Conservation (phyloP, 2,113 vertebrate genomes). For the Hyperopisus bebe region DNA sequence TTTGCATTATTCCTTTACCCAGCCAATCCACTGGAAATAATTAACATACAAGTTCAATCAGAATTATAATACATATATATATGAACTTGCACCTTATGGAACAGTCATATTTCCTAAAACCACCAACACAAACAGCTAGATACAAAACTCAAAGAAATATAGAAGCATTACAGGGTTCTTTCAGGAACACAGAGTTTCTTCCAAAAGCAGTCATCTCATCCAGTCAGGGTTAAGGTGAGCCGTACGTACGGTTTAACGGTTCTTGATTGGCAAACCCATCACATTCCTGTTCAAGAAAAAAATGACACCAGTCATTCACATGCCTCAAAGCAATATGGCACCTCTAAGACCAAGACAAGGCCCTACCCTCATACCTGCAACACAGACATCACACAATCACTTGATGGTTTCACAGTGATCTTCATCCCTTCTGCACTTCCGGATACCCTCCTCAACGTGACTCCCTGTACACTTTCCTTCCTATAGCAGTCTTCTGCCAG, state of each 20-base stretch:
- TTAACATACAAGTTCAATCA: background rate
- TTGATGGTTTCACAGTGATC: background rate
- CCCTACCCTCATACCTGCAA: background rate
- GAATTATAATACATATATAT: background rate
- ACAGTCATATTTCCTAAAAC: background rate
- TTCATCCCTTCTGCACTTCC: background rate
- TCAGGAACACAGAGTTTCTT: background rate
- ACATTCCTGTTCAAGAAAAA: background rate
- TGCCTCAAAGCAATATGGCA: background rate
- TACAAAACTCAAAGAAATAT: background rate
- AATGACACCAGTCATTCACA: background rate
- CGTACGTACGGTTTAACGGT: background rate
- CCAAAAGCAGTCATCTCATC: background rate
- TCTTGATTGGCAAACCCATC: background rate
- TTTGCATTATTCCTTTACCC: background rate
- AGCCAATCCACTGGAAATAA: background rate
- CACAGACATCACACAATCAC: background rate
- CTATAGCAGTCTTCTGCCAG: background rate
- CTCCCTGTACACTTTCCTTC: background rate
- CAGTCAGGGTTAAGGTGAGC: background rate
- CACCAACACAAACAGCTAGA: background rate
- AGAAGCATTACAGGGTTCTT: background rate
- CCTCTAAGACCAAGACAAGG: background rate
- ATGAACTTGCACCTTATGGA: background rate
- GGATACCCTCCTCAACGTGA: background rate